phyloP scores from a whole-genome alignment of 1,140 invertebrate genomes.

The Trissolcus basalis region DNA sequence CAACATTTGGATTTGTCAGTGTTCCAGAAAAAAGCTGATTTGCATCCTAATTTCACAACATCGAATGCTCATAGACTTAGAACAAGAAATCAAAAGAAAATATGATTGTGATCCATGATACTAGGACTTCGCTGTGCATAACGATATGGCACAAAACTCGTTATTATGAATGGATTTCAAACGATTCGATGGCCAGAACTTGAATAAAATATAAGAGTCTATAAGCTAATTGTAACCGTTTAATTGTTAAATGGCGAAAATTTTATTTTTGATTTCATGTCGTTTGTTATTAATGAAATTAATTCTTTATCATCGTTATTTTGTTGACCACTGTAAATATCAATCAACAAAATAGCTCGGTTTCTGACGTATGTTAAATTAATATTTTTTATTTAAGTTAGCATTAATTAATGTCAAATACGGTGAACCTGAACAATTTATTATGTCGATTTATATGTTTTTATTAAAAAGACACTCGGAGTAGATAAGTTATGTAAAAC shows the following conservation, averaged over 20 bases:
- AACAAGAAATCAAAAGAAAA: conserved; percentile 33
- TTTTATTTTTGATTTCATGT: too few species aligned
- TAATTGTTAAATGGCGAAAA: too few species aligned
- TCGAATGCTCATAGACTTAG: conserved; percentile 19
- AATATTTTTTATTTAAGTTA: too few species aligned
- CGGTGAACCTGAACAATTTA: too few species aligned
- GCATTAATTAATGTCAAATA: too few species aligned
- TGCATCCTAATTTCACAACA: conserved; percentile 12
- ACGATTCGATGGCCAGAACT: conserved; percentile 41
- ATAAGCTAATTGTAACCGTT: too few species aligned
- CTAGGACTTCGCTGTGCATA: conserved; percentile 8
- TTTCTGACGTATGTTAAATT: too few species aligned
- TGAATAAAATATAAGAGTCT: background rate
- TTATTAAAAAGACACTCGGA: conserved; percentile 32
- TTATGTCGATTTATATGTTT: too few species aligned
- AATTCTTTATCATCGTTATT: too few species aligned
- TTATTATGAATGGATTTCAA: conserved; percentile 21
- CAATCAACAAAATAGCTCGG: too few species aligned
- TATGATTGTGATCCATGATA: conserved; percentile 12
- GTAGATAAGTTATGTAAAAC: conserved; percentile 49
- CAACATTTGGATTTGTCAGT: conserved; percentile 53
- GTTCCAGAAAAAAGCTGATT: conserved; percentile 60
- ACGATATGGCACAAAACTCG: conserved; percentile 11
- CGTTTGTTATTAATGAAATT: too few species aligned
- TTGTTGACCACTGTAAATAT: too few species aligned